Evolutionary conservation across 2,888 invertebrate genomes (phyloP).

Genomic region (Pseudococcus longispinus): DNA sequence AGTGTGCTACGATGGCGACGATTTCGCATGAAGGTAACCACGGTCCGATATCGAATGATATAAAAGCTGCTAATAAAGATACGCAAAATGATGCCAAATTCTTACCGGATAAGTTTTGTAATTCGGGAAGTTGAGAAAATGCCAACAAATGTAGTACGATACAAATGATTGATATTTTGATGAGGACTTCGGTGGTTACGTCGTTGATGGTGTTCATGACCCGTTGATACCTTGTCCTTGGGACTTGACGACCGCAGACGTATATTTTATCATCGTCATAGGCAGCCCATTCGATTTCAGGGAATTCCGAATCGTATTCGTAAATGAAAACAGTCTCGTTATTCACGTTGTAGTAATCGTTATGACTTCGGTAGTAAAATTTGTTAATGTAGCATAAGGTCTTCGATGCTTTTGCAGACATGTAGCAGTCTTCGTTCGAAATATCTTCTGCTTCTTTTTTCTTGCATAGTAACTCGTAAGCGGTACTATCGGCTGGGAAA

Average conservation of each 20-base stretch:
- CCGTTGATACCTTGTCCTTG: background rate
- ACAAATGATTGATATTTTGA: conserved; percentile 63
- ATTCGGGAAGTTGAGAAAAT: conserved; percentile 64
- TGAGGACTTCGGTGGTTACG: conserved; percentile 22
- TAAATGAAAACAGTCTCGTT: conserved; percentile 14
- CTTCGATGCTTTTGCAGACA: background rate
- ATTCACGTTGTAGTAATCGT: background rate
- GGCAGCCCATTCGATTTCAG: background rate
- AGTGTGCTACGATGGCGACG: conserved; percentile 65
- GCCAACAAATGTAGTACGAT: conserved; percentile 65
- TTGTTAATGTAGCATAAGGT: background rate
- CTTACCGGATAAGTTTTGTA: conserved; percentile 66
- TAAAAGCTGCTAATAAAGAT: conserved; percentile 65
- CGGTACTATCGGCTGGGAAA: background rate
- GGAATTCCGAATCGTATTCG: background rate
- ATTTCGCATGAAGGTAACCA: conserved; percentile 63
- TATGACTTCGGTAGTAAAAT: background rate
- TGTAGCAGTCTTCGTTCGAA: background rate
- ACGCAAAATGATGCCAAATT: conserved; percentile 66
- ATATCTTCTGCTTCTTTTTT: background rate
- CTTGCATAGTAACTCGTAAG: background rate
- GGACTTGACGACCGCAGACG: conserved; percentile 36
- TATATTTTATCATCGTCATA: background rate
- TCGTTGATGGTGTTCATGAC: conserved; percentile 1
- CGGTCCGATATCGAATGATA: conserved; percentile 63